These are phyloP conservation scores for Phragmatobia fuliginosa DNA, from an alignment of 2,888 invertebrate genomes.

Conservation along the genomic window DNA sequence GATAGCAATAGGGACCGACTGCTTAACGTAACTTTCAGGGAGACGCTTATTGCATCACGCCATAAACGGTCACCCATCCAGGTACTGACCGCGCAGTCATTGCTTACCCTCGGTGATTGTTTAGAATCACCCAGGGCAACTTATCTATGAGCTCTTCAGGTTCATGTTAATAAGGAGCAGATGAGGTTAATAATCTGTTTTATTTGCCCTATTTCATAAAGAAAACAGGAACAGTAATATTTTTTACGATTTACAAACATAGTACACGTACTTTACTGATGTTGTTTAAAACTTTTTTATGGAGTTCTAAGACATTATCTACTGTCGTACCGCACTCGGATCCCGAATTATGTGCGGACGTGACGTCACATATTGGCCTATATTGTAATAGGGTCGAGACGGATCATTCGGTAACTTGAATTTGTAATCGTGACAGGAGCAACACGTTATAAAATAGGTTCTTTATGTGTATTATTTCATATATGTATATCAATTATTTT, in stretches of 20 bases:
- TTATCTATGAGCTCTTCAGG: no score
- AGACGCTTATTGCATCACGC: no score
- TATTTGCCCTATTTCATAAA: not conserved
- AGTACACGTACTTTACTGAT: not conserved
- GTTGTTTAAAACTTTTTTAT: not conserved
- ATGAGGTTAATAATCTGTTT: not conserved
- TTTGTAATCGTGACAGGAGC: not conserved
- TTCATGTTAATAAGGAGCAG: no score
- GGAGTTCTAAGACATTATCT: not conserved
- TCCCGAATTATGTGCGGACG: not conserved
- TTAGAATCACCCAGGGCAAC: no score
- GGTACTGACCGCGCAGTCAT: no score
- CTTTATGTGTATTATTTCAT: not conserved
- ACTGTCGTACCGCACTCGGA: not conserved
- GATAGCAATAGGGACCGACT: no score
- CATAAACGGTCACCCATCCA: no score
- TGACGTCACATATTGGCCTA: conserved; percentile 1
- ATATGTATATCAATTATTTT: no score
- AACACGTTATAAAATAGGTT: not conserved
- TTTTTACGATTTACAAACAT: not conserved
- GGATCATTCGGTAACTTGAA: not conserved
- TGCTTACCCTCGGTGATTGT: no score
- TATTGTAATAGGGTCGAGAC: not conserved
- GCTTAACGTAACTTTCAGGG: no score
- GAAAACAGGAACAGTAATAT: not conserved